phyloP scores from a whole-genome alignment of 2,888 invertebrate species.

The Zonitis immaculata region DNA sequence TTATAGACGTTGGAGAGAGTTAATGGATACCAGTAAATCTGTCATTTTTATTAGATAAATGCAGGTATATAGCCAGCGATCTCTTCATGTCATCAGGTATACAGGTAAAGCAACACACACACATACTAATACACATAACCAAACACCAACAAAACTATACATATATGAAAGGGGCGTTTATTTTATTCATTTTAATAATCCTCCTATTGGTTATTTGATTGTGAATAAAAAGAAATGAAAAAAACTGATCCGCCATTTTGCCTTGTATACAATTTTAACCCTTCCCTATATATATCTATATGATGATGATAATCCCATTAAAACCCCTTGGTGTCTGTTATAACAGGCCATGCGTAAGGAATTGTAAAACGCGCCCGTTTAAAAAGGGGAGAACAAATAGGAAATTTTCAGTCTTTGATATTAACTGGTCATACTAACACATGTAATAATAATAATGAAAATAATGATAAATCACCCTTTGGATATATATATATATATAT shows the following conservation, averaged over 20 bases:
- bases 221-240: neutral
- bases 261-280: constrained; percentile 34
- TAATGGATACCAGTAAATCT: constrained; percentile 41
- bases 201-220: neutral
- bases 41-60: constrained; percentile 41
- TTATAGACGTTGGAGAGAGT: too few species aligned
- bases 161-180: neutral
- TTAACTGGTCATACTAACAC: constrained; percentile 26
- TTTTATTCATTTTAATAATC: neutral
- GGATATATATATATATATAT: too few species aligned
- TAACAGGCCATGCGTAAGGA: constrained; percentile 46
- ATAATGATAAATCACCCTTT: constrained; percentile 24
- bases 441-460: too few species aligned
- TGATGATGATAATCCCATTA: constrained; percentile 48
- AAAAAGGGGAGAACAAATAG: constrained; percentile 34
- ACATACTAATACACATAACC: neutral
- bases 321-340: constrained; percentile 45
- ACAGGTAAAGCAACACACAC: constrained; percentile 5
- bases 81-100: constrained; percentile 21
- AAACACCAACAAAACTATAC: neutral
- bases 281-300: constrained; percentile 37
- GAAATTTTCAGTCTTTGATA: constrained; percentile 23
- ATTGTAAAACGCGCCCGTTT: constrained; percentile 32
- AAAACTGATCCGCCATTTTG: constrained; percentile 44
- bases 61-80: constrained; percentile 26